Evolutionary conservation across 1,140 invertebrate species (phyloP).

Genomic region (Drosophila lini): DNA sequence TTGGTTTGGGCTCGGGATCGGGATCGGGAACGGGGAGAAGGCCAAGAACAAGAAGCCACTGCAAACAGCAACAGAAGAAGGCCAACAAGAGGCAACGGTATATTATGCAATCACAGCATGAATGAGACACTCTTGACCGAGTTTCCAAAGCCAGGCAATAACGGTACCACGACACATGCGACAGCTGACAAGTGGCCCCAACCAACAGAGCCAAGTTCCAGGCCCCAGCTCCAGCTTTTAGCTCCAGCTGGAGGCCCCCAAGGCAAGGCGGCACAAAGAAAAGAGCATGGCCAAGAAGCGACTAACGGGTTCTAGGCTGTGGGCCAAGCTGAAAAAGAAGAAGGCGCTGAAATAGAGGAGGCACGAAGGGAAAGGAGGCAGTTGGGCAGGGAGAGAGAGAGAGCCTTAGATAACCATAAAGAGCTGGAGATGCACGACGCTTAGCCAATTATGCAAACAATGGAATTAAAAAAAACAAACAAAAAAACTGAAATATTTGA

Average conservation of each 20-base stretch:
- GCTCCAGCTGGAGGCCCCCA: slow-evolving; percentile 15
- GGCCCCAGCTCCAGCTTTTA: slow-evolving; percentile 11
- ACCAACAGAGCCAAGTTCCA: slow-evolving; percentile 29
- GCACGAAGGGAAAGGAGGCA: background rate
- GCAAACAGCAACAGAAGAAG: slow-evolving; percentile 32
- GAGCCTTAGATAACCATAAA: slow-evolving; percentile 20
- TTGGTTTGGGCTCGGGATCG: background rate
- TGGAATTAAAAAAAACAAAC: background rate
- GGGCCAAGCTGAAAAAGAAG: slow-evolving; percentile 30
- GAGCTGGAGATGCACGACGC: slow-evolving; percentile 33
- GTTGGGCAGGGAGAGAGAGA: background rate
- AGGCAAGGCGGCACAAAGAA: slow-evolving; percentile 33
- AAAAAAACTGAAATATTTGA: background rate
- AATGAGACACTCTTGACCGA: slow-evolving; percentile 84
- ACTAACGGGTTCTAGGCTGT: slow-evolving; percentile 76
- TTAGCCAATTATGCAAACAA: slow-evolving; percentile 50
- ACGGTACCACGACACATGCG: slow-evolving; percentile 77
- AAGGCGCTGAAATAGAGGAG: slow-evolving; percentile 18
- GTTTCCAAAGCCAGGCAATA: slow-evolving; percentile 81
- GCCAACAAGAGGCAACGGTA: slow-evolving; percentile 69
- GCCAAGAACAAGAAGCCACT: slow-evolving; percentile 43
- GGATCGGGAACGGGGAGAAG: slow-evolving; percentile 18
- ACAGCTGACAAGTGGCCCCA: slow-evolving; percentile 72
- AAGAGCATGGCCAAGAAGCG: slow-evolving; percentile 40
- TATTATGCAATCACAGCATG: slow-evolving; percentile 84